Evolutionary conservation across 2,888 invertebrate genomes (phyloP), one percentile per base, ranked within the genome.

Genomic region (Piscicola geometra): DNA sequence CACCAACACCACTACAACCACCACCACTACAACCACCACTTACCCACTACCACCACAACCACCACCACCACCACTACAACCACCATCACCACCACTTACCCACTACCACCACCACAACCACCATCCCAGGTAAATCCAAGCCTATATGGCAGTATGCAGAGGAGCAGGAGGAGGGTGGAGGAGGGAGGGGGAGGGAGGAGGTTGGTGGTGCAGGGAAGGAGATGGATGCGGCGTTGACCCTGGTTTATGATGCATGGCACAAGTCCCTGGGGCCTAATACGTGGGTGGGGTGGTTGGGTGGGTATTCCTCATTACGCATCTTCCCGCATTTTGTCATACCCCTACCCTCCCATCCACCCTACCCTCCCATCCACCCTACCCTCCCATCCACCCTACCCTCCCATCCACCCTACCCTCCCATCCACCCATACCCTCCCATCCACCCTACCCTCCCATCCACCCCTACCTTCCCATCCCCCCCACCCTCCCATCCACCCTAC

Each of bases 111-210:
- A 41, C 41, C 5, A 5, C 41, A 41, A 41, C 41, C 41, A 41
- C 41, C 60, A 5, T 15, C 60, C 50, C 87, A 91, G 92, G 91
- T 77, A 93, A 93, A 86, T 94, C 94, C 88, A 95, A 94, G 87
- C 93, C 94, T 15, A 95, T 96, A 84, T 94, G 94, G 93, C 92
- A 95, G 89, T 94, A 98, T 82, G 99, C 99, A 0, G 99, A 99
- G 86, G 98, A 99, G 84, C 89, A 97, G 2, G 98, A 99, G 86
- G 97, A 96, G 86, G 95, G 94, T 86, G 98, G 98, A 86, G 85
- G 78, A 68, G n/a, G n/a, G 76, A 71, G 21, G 21, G 50, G 21
- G 12, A 47, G 21, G 50, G 50, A 47, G n/a, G n/a, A n/a, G n/a
- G n/a, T n/a, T n/a, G n/a, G n/a, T n/a, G n/a, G n/a, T n/a, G n/a